Base-by-base conservation (phyloP, 2,113 vertebrate genomes). In the Rattus rattus region DNA sequence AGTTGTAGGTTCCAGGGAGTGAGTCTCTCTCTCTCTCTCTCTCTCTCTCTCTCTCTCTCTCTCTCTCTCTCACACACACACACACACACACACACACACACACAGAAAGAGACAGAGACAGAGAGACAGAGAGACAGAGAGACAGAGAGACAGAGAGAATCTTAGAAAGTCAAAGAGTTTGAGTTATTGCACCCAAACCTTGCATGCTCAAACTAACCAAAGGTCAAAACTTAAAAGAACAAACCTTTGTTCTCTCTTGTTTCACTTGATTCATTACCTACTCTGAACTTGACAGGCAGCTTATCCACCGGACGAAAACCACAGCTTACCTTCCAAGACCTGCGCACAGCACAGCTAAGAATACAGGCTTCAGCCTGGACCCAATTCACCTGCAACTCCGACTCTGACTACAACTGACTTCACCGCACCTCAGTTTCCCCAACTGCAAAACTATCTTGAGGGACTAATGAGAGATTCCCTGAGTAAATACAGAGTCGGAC, bases 101-200 rank as follows among this genome's bases (percentile, higher is more conserved):
- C 47, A 52, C 47, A 54, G 13, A 28, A 0, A 16, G 54, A 56
- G 54, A 14, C 11, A 56, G 54, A 14, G 54, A 56, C 11, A 14
- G 54, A 56, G 65, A 67, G 26, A 69, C 12, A 69, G 65, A 65
- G 16, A 61, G 59, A 61, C 13, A 61, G 59, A 61, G 59, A 54
- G 63, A 28, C 24, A 33, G 33, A 36, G 36, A n/a, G 1, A 69
- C 30, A 16, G 13, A 33, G 67, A 33, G 30, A 33, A 73, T 92
- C 79, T 81, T 77, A 6, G 75, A n/a, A 94, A 94, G 52, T 4
- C 1, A 84, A 89, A 96, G 30, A 63, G 43, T 79, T 95, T 73
- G 59, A 2, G 67, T 79, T n/a, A 19, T 70, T 54, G 11, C n/a
- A 69, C 24, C 39, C 19, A 88, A 47, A 86, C 26, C 80, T 77